Conservation (phyloP, 2,113 vertebrate genomes). For the Stegastes partitus region DNA sequence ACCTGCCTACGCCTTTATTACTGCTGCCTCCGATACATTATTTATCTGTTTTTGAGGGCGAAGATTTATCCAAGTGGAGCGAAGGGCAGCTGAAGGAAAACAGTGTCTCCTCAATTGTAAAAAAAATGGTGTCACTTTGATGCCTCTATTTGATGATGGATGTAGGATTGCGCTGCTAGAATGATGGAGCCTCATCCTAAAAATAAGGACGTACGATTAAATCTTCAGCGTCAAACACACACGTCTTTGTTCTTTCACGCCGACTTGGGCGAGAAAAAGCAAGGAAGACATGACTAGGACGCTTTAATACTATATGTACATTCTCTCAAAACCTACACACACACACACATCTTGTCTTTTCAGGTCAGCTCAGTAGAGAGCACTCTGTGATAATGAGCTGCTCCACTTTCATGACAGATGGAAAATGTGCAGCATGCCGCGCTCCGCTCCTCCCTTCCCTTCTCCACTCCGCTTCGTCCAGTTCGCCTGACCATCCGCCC, state of each 20-base stretch:
- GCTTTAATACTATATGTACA: conserved; percentile 33
- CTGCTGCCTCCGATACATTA: conserved; percentile 55
- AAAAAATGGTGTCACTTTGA: conserved; percentile 30
- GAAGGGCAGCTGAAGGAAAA: conserved; percentile 35
- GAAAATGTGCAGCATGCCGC: conserved; percentile 81
- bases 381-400: conserved; percentile 84
- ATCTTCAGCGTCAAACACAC: neutral
- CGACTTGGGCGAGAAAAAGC: neutral
- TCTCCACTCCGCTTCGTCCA: conserved; percentile 41
- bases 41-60: conserved; percentile 53
- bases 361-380: conserved; percentile 81
- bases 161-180: conserved; percentile 23
- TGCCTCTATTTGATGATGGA: conserved; percentile 11
- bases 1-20: conserved; percentile 31
- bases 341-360: conserved; percentile 70
- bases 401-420: conserved; percentile 87
- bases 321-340: conserved; percentile 36
- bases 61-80: conserved; percentile 56
- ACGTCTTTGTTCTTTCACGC: neutral
- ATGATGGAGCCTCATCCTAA: neutral
- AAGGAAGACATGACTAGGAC: conserved; percentile 7
- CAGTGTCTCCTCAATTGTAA: conserved; percentile 13
- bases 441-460: conserved; percentile 63
- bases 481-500: conserved; percentile 36
- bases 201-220: neutral